Evolutionary conservation across 2,888 invertebrate species (phyloP).

Genomic region (Oscheius myriophilus): DNA sequence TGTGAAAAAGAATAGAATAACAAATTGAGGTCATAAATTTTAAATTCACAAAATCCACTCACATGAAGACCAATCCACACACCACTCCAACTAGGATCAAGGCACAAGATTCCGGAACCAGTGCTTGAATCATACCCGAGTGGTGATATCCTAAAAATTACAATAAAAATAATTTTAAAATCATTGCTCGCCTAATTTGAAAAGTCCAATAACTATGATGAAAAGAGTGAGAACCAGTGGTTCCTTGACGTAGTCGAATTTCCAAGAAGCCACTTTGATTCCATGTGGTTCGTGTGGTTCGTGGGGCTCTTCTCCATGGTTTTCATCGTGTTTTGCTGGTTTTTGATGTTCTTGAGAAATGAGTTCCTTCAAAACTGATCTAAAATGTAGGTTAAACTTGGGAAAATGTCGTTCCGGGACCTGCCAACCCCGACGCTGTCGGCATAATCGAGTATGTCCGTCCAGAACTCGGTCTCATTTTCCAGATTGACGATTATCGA

Average conservation of each 20-base stretch:
- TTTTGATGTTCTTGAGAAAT: neutral
- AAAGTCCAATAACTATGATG: constrained; percentile 74
- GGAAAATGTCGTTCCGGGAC: neutral
- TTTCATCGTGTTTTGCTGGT: neutral
- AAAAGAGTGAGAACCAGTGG: constrained; percentile 74
- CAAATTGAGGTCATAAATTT: too few species aligned
- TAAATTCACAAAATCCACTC: constrained; percentile 50
- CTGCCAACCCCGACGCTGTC: constrained; percentile 26
- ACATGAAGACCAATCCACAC: constrained; percentile 73
- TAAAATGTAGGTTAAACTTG: neutral
- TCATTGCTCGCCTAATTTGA: constrained; percentile 73
- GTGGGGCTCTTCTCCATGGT: neutral
- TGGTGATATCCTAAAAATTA: constrained; percentile 60
- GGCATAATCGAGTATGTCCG: constrained; percentile 28
- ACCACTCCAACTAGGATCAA: constrained; percentile 74
- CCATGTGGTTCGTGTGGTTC: constrained; percentile 30
- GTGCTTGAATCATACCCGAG: constrained; percentile 43
- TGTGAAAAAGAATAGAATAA: too few species aligned
- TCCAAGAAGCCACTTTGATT: constrained; percentile 53
- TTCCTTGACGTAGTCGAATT: constrained; percentile 70
- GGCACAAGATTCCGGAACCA: constrained; percentile 72
- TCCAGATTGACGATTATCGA: constrained; percentile 26
- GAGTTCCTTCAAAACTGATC: constrained; percentile 3
- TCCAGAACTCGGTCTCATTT: constrained; percentile 33
- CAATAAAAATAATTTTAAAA: neutral